These are phyloP conservation scores for Gymnosoma rotundatum DNA, from an alignment of 2,888 invertebrate genomes.

Conservation along the genomic window DNA sequence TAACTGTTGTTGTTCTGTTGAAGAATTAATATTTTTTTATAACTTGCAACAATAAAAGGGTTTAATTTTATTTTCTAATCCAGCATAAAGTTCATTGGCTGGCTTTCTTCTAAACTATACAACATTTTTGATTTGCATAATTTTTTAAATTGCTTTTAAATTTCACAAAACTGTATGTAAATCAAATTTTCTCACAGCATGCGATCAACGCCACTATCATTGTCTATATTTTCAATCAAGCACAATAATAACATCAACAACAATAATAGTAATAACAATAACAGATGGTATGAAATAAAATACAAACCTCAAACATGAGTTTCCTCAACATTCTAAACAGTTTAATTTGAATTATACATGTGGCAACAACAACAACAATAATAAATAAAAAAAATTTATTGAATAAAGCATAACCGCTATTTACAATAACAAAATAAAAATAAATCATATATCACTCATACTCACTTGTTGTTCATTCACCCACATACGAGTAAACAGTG, in stretches of 20 bases:
- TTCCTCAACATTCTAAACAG: conserved; percentile 2
- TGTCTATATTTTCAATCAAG: conserved; percentile 59
- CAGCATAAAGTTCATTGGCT: too few species aligned
- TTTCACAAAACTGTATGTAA: conserved; percentile 17
- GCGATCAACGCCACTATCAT: conserved; percentile 64
- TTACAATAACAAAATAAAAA: conserved; percentile 11
- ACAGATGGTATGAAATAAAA: conserved; percentile 3
- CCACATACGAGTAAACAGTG: background rate
- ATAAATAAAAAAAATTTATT: conserved; percentile 1
- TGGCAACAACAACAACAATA: conserved; percentile 14
- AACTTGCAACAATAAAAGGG: too few species aligned
- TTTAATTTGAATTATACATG: conserved; percentile 31
- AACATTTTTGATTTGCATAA: background rate
- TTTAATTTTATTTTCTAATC: too few species aligned
- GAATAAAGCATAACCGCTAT: conserved; percentile 34
- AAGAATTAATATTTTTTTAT: too few species aligned
- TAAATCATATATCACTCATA: conserved; percentile 39
- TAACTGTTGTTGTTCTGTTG: too few species aligned
- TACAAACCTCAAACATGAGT: conserved; percentile 3
- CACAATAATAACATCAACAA: background rate
- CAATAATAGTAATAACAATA: background rate
- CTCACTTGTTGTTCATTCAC: background rate
- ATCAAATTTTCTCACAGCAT: conserved; percentile 65
- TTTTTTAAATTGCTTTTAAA: conserved; percentile 13
- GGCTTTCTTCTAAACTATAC: background rate